Base-by-base conservation (phyloP, 2,113 vertebrate species). In the Lagopus muta region DNA sequence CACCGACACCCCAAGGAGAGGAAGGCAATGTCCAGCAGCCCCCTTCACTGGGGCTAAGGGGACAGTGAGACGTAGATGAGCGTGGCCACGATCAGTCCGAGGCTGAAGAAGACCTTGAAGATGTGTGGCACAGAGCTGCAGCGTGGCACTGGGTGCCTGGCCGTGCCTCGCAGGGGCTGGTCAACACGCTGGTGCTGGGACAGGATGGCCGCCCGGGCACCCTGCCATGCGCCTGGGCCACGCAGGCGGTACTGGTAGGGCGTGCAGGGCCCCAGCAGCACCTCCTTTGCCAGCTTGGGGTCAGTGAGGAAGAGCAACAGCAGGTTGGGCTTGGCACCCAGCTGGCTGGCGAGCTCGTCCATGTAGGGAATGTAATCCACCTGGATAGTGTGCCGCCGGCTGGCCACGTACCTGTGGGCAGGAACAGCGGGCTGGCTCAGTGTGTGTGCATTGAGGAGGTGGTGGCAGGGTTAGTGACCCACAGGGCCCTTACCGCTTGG, bases 341-440 rank as follows among this genome's bases (percentile, higher is more conserved):
- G 62, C 85, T 97, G 94, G 43, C 77, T 52, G 60, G 98, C 98
- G 8, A 99, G 60, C 77, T 99, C 98, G 1, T 99, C 98, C 98
- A 98, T 98, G 97, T 99, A 99, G 3, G 64, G 45, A 6, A 98
- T 2, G 13, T 98, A 98, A 71, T 99, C 98, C 54, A 99, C 98
- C 76, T 99, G 98, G 94, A 99, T 98, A 43, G 99, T 99, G 96
- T 99, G 98, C 54, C 98, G 94, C 64, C 8, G 96, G 64, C 96
- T 97, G 67, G 54, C 93, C 84, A 97, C 96, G 1, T 97, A 98
- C 83, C 97, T 97, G 83, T 0, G 36, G 91, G 21, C 47, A 83
- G 18, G 48, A n/a, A 58, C 38, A 38, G 47, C 7, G 17, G 42
- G 42, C 1, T 1, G 13, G 36, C 25, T 52, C 25, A 4, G 15